These are phyloP conservation scores for Torymus tubicola DNA, from an alignment of 2,888 invertebrate genomes.

Conservation along the genomic window DNA sequence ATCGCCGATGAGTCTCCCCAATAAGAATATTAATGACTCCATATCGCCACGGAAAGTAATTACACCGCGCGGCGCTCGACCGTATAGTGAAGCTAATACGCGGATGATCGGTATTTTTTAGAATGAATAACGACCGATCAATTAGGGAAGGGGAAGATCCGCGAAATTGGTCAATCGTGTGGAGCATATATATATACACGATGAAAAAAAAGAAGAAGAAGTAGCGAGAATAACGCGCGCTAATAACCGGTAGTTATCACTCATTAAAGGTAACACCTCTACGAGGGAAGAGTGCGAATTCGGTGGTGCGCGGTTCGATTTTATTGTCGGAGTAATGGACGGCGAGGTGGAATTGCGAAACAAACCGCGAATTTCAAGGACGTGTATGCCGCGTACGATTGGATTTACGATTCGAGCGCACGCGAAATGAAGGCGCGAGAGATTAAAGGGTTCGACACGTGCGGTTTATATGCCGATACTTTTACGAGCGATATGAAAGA, in stretches of 20 bases:
- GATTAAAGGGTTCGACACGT: too few relatives aligned
- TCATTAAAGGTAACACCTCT: conserved; percentile 47
- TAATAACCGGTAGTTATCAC: conserved; percentile 54
- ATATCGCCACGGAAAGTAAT: conserved; percentile 66
- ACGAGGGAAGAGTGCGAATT: conserved; percentile 22
- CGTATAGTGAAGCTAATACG: conserved; percentile 42
- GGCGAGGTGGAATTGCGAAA: conserved; percentile 14
- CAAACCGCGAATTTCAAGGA: background rate
- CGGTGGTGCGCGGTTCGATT: conserved; percentile 19
- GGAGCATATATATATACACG: background rate
- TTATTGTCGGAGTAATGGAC: conserved; percentile 35
- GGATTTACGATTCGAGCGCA: background rate
- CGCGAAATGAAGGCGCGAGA: too few relatives aligned
- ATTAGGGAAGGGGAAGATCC: conserved; percentile 60
- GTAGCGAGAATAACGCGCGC: background rate
- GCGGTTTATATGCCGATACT: too few relatives aligned
- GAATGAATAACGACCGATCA: conserved; percentile 67
- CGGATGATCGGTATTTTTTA: conserved; percentile 57
- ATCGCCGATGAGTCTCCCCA: conserved; percentile 47
- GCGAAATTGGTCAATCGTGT: conserved; percentile 53
- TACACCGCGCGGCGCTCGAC: conserved; percentile 56
- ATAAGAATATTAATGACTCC: conserved; percentile 67
- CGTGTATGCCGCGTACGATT: too few relatives aligned
- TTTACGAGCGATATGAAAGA: too few relatives aligned
- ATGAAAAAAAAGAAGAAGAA: conserved; percentile 24